phyloP scores from a whole-genome alignment of 2,113 vertebrate species.

The Cyanistes caeruleus region DNA sequence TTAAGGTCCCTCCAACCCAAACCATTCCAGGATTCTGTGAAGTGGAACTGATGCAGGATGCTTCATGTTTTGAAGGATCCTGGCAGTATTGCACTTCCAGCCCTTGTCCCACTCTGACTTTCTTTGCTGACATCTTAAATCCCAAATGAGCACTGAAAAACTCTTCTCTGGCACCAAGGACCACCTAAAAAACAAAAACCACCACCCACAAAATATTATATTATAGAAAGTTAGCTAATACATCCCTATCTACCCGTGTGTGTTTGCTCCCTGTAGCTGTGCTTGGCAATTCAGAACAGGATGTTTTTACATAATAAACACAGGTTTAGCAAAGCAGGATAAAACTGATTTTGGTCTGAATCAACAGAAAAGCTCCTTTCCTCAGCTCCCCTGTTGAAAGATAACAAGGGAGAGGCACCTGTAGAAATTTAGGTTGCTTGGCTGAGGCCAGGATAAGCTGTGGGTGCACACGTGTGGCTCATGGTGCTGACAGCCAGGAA shows the following conservation, averaged over 20 bases:
- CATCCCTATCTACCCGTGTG: accelerated
- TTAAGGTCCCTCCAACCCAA: not conserved
- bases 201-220: not conserved
- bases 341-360: not conserved
- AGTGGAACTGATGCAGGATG: not conserved
- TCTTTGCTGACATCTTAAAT: not conserved
- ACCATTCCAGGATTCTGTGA: not conserved
- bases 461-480: not conserved
- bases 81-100: not conserved
- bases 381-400: not conserved
- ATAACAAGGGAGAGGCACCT: not conserved
- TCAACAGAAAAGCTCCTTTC: not conserved
- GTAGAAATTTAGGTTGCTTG: not conserved
- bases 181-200: not conserved
- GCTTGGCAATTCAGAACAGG: not conserved
- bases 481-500: not conserved
- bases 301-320: not conserved
- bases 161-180: not conserved
- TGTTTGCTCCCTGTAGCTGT: not conserved
- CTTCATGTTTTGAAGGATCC: not conserved
- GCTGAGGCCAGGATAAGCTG: not conserved
- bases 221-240: not conserved
- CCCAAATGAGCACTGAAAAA: not conserved
- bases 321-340: not conserved
- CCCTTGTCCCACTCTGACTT: not conserved